Evolutionary conservation across 2,888 invertebrate species (phyloP), one percentile per base, ranked within the genome.

Genomic region (Drosophila antonietae): DNA sequence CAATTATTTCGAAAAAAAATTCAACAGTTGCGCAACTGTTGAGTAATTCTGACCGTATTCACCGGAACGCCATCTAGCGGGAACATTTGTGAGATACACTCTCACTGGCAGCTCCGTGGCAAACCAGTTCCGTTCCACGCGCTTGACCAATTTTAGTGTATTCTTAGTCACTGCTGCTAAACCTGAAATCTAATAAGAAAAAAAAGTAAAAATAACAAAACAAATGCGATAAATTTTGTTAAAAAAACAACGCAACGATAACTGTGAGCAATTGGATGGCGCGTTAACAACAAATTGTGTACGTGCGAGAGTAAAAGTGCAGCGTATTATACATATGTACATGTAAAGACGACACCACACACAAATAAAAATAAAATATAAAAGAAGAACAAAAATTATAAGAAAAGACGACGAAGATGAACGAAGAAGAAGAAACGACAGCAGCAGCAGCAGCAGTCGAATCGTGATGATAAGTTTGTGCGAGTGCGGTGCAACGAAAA

Each of bases 171-270:
- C 73, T 69, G 73, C 80, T 76, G 78, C 78, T 78, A 67, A 80
- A 78, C 78, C 78, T 76, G 78, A 80, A 80, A 78, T 78, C 78
- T 78, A 78, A 78, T 66, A 79, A 74, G 78, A 80, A 81, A 57
- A 57, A 88, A 88, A 87, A 86, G 81, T 88, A 73, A 75, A 83
- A 86, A 89, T 73, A 86, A 84, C 89, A 89, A 84, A 89, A 89
- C 85, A 89, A 86, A 87, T 76, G 88, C 84, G 80, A 84, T 80
- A 84, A 84, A 84, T 76, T 69, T 63, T 58, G 47, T 79, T 79
- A 65, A 75, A 89, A 83, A 80, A 77, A 37, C 15, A 53, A 39
- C 66, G 73, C 74, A 80, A 39, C 80, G 67, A 65, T 61, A 64
- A 73, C 61, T 37, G 49, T 47, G 82, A 75, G 75, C 73, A 77